Percentiles rank a stretch among this genome's conserved stretches.
These are phyloP conservation scores for Enoplolaimus lenunculus DNA, from an alignment of 2,888 invertebrate genomes.

Conservation along the genomic window DNA sequence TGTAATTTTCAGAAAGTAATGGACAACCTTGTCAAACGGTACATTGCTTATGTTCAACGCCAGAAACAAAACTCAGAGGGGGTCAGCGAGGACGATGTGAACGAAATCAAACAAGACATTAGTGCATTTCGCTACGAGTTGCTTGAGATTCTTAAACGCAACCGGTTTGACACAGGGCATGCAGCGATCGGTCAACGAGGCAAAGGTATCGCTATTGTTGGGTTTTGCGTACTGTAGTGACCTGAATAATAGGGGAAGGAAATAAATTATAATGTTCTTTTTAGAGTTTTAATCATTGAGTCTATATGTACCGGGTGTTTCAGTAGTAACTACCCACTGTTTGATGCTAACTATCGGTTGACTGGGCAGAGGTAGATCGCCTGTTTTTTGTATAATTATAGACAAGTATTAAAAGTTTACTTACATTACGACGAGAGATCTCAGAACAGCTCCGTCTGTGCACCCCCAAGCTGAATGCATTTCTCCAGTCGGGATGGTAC, in stretches of 20 bases:
- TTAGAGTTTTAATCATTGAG: too few species aligned
- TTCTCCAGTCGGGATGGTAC: too few species aligned
- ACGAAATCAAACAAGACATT: constrained; percentile 97
- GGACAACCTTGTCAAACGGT: constrained; percentile 83
- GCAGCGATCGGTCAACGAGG: constrained; percentile 31
- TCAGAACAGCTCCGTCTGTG: too few species aligned
- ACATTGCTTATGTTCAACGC: constrained; percentile 53
- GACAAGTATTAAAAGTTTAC: too few species aligned
- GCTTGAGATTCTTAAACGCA: constrained; percentile 84
- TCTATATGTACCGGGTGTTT: too few species aligned
- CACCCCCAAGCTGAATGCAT: too few species aligned
- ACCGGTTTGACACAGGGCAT: constrained; percentile 50
- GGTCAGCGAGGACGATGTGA: constrained; percentile 94
- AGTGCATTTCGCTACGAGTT: constrained; percentile 93
- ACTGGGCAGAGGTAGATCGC: too few species aligned
- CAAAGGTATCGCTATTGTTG: not conserved
- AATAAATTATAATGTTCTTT: not conserved
- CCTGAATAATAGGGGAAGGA: not conserved
- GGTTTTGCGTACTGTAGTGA: not conserved
- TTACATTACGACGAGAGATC: too few species aligned
- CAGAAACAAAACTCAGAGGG: constrained; percentile 86
- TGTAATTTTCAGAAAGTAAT: constrained; percentile 80
- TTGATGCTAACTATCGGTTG: too few species aligned
- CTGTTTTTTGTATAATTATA: too few species aligned
- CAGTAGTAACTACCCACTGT: too few species aligned